These are phyloP conservation scores for Sula dactylatra DNA, from an alignment of 2,113 vertebrate species.

Conservation along the genomic window DNA sequence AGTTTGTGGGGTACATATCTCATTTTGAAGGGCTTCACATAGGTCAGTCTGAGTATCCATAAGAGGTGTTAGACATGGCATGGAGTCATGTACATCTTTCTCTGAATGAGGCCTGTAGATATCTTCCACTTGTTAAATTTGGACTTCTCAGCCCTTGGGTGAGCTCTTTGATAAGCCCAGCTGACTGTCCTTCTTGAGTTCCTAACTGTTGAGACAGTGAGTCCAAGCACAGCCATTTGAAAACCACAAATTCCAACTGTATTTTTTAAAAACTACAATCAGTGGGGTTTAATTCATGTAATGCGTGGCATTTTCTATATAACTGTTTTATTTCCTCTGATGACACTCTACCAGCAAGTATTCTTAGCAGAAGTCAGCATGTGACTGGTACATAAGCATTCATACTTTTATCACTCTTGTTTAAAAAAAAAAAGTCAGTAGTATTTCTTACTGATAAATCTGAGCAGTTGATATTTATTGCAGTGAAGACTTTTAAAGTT, in stretches of 20 bases:
- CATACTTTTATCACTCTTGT: not conserved
- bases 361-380: not conserved
- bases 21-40: not conserved
- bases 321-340: not conserved
- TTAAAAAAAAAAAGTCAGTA: not conserved
- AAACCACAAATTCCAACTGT: not conserved
- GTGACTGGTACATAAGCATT: not conserved
- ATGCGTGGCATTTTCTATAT: not conserved
- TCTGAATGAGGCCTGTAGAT: not conserved
- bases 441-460: not conserved
- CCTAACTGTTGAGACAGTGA: not conserved
- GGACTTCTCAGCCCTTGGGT: not conserved
- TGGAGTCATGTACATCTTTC: not conserved
- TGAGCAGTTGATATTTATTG: not conserved
- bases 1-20: not conserved
- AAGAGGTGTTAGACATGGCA: not conserved
- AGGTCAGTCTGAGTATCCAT: not conserved
- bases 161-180: not conserved
- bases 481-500: not conserved
- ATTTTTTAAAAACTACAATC: not conserved
- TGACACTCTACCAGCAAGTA: not conserved
- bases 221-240: not conserved
- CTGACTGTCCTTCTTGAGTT: not conserved
- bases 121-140: not conserved
- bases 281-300: not conserved